These are phyloP conservation scores for Acleris sparsana DNA, from an alignment of 2,888 invertebrate species.

Conservation along the genomic window DNA sequence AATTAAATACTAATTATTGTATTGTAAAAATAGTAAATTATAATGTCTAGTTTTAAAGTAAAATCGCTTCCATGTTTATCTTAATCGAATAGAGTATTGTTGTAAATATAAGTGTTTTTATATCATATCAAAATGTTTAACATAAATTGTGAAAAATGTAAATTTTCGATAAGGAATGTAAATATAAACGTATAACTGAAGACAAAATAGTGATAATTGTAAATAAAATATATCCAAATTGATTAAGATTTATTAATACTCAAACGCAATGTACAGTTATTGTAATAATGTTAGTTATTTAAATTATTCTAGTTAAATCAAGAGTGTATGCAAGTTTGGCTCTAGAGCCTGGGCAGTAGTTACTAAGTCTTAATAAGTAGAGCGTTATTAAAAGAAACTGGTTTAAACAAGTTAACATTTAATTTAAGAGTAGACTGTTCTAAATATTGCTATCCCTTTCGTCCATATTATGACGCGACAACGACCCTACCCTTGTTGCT, in stretches of 20 bases:
- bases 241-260: slow-evolving; percentile 45
- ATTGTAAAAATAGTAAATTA: slow-evolving; percentile 6
- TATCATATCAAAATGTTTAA: slow-evolving; percentile 36
- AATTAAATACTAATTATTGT: slow-evolving; percentile 4
- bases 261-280: slow-evolving; percentile 34
- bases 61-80: slow-evolving; percentile 29
- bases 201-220: slow-evolving; percentile 73
- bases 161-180: slow-evolving; percentile 29
- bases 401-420: no score
- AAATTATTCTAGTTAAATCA: slow-evolving; percentile 41
- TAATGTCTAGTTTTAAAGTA: slow-evolving; percentile 20
- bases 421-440: no score
- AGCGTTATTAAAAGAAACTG: no score
- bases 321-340: slow-evolving; percentile 50
- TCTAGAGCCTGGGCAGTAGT: slow-evolving; percentile 70
- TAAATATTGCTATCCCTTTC: no score
- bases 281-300: not conserved
- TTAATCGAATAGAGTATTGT: slow-evolving; percentile 16
- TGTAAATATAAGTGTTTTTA: slow-evolving; percentile 15
- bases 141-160: slow-evolving; percentile 49
- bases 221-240: slow-evolving; percentile 54
- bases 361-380: slow-evolving; percentile 37
- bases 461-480: no score
- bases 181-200: slow-evolving; percentile 47
- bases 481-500: no score